phyloP scores from a whole-genome alignment of 1,140 invertebrate species.

The Chlorops oryzae region DNA sequence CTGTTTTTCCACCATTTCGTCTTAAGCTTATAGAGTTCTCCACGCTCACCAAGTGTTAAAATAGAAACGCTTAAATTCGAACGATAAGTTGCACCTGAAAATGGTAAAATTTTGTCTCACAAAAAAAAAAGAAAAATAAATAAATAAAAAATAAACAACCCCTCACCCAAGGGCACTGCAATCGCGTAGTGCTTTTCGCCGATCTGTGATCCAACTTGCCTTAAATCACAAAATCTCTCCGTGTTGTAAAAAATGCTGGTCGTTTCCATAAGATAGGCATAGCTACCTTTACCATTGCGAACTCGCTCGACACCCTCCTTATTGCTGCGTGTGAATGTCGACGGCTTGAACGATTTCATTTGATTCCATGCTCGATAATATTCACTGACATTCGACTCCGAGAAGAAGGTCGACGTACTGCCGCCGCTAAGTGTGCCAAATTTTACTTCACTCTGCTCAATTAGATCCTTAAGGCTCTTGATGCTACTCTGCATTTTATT shows the following conservation, averaged over 20 bases:
- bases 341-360: constrained; percentile 75
- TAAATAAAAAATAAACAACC: too few relatives aligned
- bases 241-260: constrained; percentile 72
- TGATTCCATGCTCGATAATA: constrained; percentile 69
- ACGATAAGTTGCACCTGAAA: constrained; percentile 52
- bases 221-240: constrained; percentile 68
- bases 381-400: constrained; percentile 62
- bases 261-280: constrained; percentile 84
- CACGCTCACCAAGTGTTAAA: constrained; percentile 74
- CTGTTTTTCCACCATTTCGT: constrained; percentile 79
- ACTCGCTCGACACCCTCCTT: constrained; percentile 79
- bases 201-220: constrained; percentile 68
- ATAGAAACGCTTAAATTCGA: constrained; percentile 68
- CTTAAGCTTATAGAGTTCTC: constrained; percentile 69
- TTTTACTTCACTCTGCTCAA: constrained; percentile 78
- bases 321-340: constrained; percentile 74
- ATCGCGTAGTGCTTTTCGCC: constrained; percentile 83
- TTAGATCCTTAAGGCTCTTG: constrained; percentile 78
- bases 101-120: not conserved
- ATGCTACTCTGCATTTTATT: constrained; percentile 78
- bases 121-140: not conserved
- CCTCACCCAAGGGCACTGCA: constrained; percentile 65
- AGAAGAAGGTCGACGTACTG: constrained; percentile 58
- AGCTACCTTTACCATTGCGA: constrained; percentile 57
- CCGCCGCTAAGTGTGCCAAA: constrained; percentile 74